These are phyloP conservation scores for Ceratoteleas bidentatus DNA, from an alignment of 1,140 invertebrate species.

Conservation along the genomic window DNA sequence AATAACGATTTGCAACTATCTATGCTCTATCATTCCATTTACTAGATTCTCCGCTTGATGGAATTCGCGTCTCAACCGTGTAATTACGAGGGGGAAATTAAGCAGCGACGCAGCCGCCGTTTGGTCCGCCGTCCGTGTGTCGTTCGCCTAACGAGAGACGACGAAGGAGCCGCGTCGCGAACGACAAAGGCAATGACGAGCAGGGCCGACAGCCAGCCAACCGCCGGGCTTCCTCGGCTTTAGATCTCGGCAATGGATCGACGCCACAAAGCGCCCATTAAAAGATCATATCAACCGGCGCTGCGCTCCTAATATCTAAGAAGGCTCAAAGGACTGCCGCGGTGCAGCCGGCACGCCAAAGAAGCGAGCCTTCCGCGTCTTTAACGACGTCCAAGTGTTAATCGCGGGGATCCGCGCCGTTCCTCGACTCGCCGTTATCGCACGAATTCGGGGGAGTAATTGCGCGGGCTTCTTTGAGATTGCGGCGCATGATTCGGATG, in stretches of 20 bases:
- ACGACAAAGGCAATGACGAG: conserved; percentile 75
- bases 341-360: too few relatives aligned
- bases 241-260: conserved; percentile 80
- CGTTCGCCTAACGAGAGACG: conserved; percentile 72
- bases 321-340: conserved; percentile 71
- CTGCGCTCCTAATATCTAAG: conserved; percentile 72
- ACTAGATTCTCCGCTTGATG: conserved; percentile 60
- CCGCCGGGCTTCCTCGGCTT: conserved; percentile 69
- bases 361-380: too few relatives aligned
- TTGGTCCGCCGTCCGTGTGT: conserved; percentile 75
- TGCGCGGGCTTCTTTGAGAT: too few relatives aligned
- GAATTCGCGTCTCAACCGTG: conserved; percentile 69
- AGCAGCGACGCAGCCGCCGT: conserved; percentile 79
- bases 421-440: conserved; percentile 19
- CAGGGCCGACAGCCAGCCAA: conserved; percentile 67
- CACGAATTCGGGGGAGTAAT: too few relatives aligned
- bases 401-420: conserved; percentile 25
- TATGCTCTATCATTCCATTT: conserved; percentile 60
- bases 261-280: conserved; percentile 81
- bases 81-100: conserved; percentile 81
- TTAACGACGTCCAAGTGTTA: conserved; percentile 40
- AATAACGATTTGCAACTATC: conserved; percentile 61
- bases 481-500: too few relatives aligned
- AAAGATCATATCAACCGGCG: conserved; percentile 80
- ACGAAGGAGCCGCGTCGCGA: conserved; percentile 73